Evolutionary conservation across 2,797 vertebrate species (phyloP).

Genomic region (Falco berigora): DNA sequence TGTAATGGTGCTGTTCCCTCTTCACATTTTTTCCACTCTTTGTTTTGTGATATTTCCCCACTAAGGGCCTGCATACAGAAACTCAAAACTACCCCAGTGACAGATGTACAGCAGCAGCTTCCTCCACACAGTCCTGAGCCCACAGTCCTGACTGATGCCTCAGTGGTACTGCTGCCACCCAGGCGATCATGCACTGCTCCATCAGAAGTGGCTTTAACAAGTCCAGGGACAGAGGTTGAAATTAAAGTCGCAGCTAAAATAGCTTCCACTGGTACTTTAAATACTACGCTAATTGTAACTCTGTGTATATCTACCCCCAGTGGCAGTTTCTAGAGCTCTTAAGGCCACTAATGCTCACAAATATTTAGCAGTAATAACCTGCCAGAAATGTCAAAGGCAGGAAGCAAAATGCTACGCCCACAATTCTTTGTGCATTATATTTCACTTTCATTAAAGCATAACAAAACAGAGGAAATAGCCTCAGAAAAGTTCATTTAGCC

Average conservation of each 20-base stretch:
- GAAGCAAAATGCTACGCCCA: constrained; percentile 20
- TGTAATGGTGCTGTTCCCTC: not conserved
- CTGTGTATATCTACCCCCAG: not conserved
- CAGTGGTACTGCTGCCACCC: not conserved
- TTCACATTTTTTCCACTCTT: not conserved
- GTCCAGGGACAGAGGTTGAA: not conserved
- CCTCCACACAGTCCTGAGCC: not conserved
- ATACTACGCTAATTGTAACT: not conserved
- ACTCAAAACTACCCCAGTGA: not conserved
- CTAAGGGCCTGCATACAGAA: not conserved
- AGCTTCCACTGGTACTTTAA: not conserved
- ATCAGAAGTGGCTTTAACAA: not conserved
- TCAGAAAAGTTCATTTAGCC: not conserved
- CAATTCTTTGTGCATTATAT: not conserved
- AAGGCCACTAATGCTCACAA: not conserved
- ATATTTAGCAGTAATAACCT: not conserved
- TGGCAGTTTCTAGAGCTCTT: not conserved
- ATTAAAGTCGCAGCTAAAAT: not conserved
- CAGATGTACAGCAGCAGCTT: not conserved
- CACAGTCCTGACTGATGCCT: not conserved
- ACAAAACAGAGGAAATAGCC: constrained; percentile 1
- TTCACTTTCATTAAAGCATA: not conserved
- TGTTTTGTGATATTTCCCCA: not conserved
- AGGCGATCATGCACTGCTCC: accelerated
- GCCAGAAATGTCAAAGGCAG: constrained; percentile 36